These are phyloP conservation scores for Psittacula cyanocephala DNA, from an alignment of 2,113 vertebrate genomes.

Conservation along the genomic window DNA sequence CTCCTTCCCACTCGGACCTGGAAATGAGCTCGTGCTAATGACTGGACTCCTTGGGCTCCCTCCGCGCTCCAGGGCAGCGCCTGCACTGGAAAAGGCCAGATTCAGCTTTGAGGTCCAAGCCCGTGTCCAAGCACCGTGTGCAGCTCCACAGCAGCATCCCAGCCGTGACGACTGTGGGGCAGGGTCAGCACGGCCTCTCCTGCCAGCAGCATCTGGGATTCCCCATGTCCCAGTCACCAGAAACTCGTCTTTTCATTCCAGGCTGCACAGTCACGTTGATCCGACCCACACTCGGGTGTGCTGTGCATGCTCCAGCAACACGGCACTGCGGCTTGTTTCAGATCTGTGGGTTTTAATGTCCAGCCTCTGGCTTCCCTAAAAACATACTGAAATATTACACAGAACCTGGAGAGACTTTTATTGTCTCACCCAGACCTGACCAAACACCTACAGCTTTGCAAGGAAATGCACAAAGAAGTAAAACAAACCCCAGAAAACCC, in stretches of 20 bases:
- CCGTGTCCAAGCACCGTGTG: accelerated
- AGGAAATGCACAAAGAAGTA: not conserved
- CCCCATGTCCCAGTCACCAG: not conserved
- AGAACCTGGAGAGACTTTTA: not conserved
- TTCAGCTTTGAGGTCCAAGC: not conserved
- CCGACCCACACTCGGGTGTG: not conserved
- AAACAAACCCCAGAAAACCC: not conserved
- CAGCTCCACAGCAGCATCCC: not conserved
- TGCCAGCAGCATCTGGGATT: not conserved
- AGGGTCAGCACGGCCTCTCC: not conserved
- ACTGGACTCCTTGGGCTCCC: not conserved
- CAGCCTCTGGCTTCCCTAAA: not conserved
- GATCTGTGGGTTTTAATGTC: not conserved
- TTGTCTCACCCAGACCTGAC: not conserved
- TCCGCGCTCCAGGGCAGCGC: accelerated
- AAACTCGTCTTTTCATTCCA: not conserved
- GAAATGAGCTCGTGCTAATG: not conserved
- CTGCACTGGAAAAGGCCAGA: not conserved
- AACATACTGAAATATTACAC: not conserved
- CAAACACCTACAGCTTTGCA: not conserved
- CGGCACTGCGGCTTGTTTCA: not conserved
- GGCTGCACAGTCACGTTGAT: accelerated
- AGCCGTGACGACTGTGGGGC: not conserved
- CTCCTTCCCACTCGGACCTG: not conserved
- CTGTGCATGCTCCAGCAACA: accelerated